Evolutionary conservation across 2,888 invertebrate species (phyloP).

Genomic region (Odontocerum albicorne): DNA sequence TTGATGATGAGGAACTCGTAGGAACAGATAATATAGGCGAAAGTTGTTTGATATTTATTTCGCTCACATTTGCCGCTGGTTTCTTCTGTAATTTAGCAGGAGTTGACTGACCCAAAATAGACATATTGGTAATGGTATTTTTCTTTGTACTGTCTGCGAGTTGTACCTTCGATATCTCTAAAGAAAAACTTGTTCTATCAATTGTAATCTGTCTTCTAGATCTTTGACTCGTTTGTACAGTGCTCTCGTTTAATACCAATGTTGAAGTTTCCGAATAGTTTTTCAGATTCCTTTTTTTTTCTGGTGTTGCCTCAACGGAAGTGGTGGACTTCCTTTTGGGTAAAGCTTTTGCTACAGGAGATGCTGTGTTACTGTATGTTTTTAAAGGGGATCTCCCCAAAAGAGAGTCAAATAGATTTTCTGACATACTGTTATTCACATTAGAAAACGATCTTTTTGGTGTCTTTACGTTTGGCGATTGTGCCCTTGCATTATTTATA

Average conservation of each 20-base stretch:
- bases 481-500: no score
- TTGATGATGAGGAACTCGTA: constrained; percentile 5
- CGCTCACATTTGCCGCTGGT: constrained; percentile 8
- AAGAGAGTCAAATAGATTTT: constrained; percentile 27
- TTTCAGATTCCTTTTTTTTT: constrained; percentile 1
- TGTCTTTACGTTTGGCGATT: no score
- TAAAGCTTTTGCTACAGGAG: not conserved
- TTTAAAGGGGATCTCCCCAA: constrained; percentile 17
- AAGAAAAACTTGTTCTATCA: constrained; percentile 29
- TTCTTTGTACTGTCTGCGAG: not conserved
- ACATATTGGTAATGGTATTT: constrained; percentile 9
- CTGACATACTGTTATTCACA: not conserved
- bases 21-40: constrained; percentile 27
- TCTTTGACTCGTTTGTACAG: constrained; percentile 1
- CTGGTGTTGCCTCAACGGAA: not conserved
- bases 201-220: constrained; percentile 31
- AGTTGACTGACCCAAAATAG: constrained; percentile 34
- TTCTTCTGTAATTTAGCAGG: constrained; percentile 22
- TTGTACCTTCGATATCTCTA: constrained; percentile 27
- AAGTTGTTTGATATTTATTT: constrained; percentile 26
- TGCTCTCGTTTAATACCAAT: constrained; percentile 5
- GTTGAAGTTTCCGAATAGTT: not conserved
- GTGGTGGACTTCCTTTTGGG: not conserved
- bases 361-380: constrained; percentile 14
- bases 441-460: no score